A percentile compares a stretch with the other conserved stretches of the same genome.
Evolutionary conservation across 2,797 vertebrate genomes (phyloP).

Genomic region (Sebastolobus alascanus): DNA sequence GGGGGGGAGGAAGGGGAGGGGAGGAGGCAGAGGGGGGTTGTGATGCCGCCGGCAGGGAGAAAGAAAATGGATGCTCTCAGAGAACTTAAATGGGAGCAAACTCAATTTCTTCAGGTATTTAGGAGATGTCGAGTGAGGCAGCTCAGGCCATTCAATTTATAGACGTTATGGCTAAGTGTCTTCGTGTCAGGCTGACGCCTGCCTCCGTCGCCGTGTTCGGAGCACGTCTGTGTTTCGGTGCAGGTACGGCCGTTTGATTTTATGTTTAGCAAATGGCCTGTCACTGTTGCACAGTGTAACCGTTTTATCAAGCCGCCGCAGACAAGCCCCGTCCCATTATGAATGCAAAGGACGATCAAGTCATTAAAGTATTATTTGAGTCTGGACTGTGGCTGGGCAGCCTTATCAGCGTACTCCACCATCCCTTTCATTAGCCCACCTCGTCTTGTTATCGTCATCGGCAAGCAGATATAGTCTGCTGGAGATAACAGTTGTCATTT

Average conservation of each 20-base stretch:
- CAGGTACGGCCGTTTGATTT: constrained; percentile 46
- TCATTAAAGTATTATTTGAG: constrained; percentile 77
- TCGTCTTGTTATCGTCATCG: constrained; percentile 71
- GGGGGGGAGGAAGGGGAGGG: constrained; percentile 34
- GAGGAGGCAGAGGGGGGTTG: constrained; percentile 56
- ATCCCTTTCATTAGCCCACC: constrained; percentile 75
- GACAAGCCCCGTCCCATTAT: constrained; percentile 65
- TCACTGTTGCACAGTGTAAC: constrained; percentile 48
- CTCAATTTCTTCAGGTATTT: constrained; percentile 73
- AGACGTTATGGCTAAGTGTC: constrained; percentile 59
- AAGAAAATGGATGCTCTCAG: constrained; percentile 58
- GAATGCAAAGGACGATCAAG: constrained; percentile 78
- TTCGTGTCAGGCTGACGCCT: constrained; percentile 24
- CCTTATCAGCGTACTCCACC: constrained; percentile 67
- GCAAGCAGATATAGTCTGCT: constrained; percentile 63
- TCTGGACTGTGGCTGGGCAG: constrained; percentile 50
- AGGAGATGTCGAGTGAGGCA: constrained; percentile 59
- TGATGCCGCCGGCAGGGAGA: constrained; percentile 46
- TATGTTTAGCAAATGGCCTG: constrained; percentile 64
- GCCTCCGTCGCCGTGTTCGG: constrained; percentile 20
- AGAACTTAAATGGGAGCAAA: constrained; percentile 63
- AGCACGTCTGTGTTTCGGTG: constrained; percentile 28
- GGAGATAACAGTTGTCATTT: constrained; percentile 75
- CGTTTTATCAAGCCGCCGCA: constrained; percentile 70
- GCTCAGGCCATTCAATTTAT: constrained; percentile 41